Conservation (phyloP, 1,140 invertebrate species). For the Tenebrio molitor region DNA sequence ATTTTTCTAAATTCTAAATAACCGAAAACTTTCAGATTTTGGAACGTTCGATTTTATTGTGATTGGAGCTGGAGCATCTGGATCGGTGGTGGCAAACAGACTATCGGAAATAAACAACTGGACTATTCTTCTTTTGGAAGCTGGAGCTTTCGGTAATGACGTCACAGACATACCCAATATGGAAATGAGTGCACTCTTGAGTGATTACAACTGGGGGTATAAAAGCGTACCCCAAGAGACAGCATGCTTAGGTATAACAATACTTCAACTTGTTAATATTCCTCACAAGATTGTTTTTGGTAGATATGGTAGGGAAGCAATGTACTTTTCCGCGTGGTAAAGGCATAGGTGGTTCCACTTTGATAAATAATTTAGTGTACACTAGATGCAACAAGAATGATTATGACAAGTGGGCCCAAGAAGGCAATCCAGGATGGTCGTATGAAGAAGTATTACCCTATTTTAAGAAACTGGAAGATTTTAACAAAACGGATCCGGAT, state of each 20-base stretch:
- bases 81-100: constrained; percentile 72
- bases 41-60: constrained; percentile 53
- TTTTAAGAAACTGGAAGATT: constrained; percentile 72
- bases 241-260: constrained; percentile 72
- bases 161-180: constrained; percentile 81
- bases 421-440: constrained; percentile 79
- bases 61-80: constrained; percentile 66
- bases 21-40: too few relatives aligned
- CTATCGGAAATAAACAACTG: constrained; percentile 78
- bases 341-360: constrained; percentile 75
- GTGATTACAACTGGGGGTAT: constrained; percentile 84
- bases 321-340: constrained; percentile 65
- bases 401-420: constrained; percentile 76
- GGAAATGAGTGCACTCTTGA: constrained; percentile 76
- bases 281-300: too few relatives aligned
- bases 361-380: constrained; percentile 83
- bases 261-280: too few relatives aligned
- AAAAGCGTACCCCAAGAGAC: constrained; percentile 77
- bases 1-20: too few relatives aligned
- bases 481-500: not conserved
- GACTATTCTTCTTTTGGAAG: constrained; percentile 79
- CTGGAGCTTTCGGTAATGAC: constrained; percentile 74
- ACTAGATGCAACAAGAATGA: constrained; percentile 78
- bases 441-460: constrained; percentile 79
- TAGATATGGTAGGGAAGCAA: constrained; percentile 44